Conservation (phyloP, 1,140 invertebrate genomes). For the Zaprionus nigranus region DNA sequence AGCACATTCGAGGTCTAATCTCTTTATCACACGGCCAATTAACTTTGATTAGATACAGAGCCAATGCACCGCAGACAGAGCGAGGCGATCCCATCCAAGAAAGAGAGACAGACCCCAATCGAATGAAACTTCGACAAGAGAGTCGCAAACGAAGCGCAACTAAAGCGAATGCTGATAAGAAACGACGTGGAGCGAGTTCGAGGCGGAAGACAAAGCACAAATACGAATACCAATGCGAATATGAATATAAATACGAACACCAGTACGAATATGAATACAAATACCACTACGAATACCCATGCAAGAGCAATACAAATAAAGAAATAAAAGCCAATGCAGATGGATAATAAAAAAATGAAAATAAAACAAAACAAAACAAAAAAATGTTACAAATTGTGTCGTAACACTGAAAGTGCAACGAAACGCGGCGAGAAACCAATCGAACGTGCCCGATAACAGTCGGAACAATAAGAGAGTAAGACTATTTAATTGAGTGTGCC, state of each 20-base stretch:
- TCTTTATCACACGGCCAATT: slow-evolving; percentile 78
- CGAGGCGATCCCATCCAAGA: neutral
- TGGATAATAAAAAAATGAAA: slow-evolving; percentile 13
- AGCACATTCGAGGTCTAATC: slow-evolving; percentile 49
- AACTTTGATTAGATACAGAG: slow-evolving; percentile 66
- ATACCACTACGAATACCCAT: slow-evolving; percentile 37
- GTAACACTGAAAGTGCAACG: slow-evolving; percentile 73
- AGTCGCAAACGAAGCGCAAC: slow-evolving; percentile 57
- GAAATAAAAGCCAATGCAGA: slow-evolving; percentile 10
- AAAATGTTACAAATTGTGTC: slow-evolving; percentile 54
- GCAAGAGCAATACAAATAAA: slow-evolving; percentile 28
- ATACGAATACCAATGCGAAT: slow-evolving; percentile 42
- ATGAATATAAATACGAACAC: slow-evolving; percentile 11
- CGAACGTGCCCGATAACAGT: slow-evolving; percentile 40
- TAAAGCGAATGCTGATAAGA: slow-evolving; percentile 56
- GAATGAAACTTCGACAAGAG: slow-evolving; percentile 43
- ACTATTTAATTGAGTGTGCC: neutral
- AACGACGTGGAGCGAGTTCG: slow-evolving; percentile 21
- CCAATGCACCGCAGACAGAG: slow-evolving; percentile 29
- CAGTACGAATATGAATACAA: slow-evolving; percentile 26
- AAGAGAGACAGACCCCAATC: slow-evolving; percentile 17
- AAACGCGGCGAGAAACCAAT: slow-evolving; percentile 24
- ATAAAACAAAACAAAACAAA: too few relatives aligned
- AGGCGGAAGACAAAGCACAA: slow-evolving; percentile 63
- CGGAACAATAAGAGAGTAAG: slow-evolving; percentile 6